Evolutionary conservation across 2,888 invertebrate genomes (phyloP), one percentile per base, ranked within the genome.

Genomic region (Apodemia hepburni): DNA sequence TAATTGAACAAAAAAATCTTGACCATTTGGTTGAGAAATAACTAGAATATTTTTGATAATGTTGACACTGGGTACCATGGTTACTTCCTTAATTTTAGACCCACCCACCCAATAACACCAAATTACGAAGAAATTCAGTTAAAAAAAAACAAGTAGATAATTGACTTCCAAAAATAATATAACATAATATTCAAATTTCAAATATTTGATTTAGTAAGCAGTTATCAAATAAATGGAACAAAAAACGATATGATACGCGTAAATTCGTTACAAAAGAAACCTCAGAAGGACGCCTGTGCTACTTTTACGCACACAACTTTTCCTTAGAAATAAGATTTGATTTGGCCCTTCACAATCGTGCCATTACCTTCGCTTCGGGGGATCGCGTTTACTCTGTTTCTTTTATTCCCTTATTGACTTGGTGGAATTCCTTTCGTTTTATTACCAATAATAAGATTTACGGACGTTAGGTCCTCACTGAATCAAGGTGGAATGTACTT

Each of bases 341-440:
- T 85, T 83, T 74, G 71, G 73, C 65, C 73, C 74, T 74, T 73
- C 74, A 80, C 79, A 84, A 82, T 81, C 74, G 77, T 69, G 73
- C 70, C 75, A 78, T 84, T 82, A 80, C 73, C 71, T 61, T 68
- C 76, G 75, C 79, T 74, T 70, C 73, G 68, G 70, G 73, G 76
- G 74, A 82, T 80, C 78, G 74, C 67, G 71, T 74, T 61, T 54
- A 62, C 62, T 67, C 66, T 69, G 64, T 71, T 73, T 68, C 73
- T 74, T 73, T 74, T 72, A 70, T 71, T 62, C 65, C 60, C 67
- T 69, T 72, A 72, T 72, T 75, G 59, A 59, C 59, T 59, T 42
- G 35, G 59, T 18, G 59, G 59, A 59, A 38, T 59, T 35, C 33
- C 38, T 59, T 42, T 59, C 59, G 35, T 59, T 59, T 59, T 59